Percentiles rank a stretch among this genome's conserved stretches.
Evolutionary conservation across 2,888 invertebrate genomes (phyloP).

Genomic region (Caenorhabditis macrosperma): DNA sequence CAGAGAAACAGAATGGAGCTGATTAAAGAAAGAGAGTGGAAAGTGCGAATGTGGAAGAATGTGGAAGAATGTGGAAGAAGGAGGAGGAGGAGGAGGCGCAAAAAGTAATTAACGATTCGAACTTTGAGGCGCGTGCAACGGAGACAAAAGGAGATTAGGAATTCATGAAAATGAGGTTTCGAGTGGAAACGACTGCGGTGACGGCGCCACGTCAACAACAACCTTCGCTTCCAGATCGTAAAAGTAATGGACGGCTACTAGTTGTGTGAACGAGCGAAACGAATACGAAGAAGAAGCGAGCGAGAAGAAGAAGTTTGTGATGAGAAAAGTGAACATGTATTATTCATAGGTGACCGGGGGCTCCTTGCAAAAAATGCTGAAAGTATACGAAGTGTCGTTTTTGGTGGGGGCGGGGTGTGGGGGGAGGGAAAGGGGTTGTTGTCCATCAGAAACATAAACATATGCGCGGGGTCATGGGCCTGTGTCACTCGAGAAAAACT

Average conservation of each 20-base stretch:
- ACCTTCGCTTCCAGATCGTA: constrained; percentile 41
- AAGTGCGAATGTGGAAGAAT: constrained; percentile 1
- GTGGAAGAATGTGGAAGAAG: neutral
- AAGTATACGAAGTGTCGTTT: neutral
- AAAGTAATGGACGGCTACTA: constrained; percentile 20
- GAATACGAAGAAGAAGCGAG: constrained; percentile 1
- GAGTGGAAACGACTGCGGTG: neutral
- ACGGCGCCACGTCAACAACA: constrained; percentile 18
- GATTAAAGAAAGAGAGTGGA: too few species aligned
- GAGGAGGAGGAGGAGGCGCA: constrained; percentile 24
- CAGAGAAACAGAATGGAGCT: constrained; percentile 30
- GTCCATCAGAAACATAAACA: constrained; percentile 14
- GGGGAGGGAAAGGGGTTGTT: too few species aligned
- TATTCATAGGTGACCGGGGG: constrained; percentile 27
- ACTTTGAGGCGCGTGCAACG: constrained; percentile 39
- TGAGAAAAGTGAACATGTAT: constrained; percentile 34
- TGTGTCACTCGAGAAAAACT: constrained; percentile 27
- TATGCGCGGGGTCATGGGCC: constrained; percentile 18
- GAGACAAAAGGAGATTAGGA: constrained; percentile 40
- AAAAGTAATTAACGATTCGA: constrained; percentile 56
- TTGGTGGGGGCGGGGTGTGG: too few species aligned
- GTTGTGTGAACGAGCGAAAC: constrained; percentile 12
- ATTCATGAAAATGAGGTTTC: constrained; percentile 52
- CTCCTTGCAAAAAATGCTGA: neutral
- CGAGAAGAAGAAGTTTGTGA: constrained; percentile 14